phyloP scores from a whole-genome alignment of 2,888 invertebrate species.

The Apamea monoglypha region DNA sequence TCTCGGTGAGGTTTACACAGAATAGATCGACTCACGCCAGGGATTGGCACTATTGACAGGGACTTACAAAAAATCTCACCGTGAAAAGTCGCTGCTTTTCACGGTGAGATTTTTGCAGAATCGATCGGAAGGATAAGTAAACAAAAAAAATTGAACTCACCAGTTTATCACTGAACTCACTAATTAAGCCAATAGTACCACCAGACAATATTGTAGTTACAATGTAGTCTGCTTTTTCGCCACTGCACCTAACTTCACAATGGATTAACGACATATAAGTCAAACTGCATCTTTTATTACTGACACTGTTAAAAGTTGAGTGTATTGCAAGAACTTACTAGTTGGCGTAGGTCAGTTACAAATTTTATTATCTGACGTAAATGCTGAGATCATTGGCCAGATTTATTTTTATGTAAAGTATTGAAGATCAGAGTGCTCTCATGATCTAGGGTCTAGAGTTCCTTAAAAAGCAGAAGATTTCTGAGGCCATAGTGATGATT shows the following conservation, averaged over 20 bases:
- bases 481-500: neutral
- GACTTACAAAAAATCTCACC: too few relatives aligned
- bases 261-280: conserved; percentile 83
- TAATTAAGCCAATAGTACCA: conserved; percentile 62
- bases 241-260: conserved; percentile 79
- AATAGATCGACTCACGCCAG: too few relatives aligned
- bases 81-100: too few relatives aligned
- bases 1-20: too few relatives aligned
- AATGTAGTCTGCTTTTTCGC: conserved; percentile 73
- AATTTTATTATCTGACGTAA: conserved; percentile 53
- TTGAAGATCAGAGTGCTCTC: neutral
- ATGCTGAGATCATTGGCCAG: conserved; percentile 42
- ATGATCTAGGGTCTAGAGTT: too few relatives aligned
- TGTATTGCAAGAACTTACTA: conserved; percentile 65
- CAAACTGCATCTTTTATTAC: conserved; percentile 80
- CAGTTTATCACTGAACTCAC: conserved; percentile 6
- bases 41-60: too few relatives aligned
- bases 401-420: conserved; percentile 28
- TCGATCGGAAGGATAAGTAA: neutral
- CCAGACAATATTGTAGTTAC: conserved; percentile 74
- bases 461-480: neutral
- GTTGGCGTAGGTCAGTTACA: conserved; percentile 74
- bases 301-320: conserved; percentile 76
- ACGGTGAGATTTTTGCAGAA: too few relatives aligned
- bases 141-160: conserved; percentile 18